Conservation (phyloP, 2,113 vertebrate species). For the Paramisgurnus dabryanus region DNA sequence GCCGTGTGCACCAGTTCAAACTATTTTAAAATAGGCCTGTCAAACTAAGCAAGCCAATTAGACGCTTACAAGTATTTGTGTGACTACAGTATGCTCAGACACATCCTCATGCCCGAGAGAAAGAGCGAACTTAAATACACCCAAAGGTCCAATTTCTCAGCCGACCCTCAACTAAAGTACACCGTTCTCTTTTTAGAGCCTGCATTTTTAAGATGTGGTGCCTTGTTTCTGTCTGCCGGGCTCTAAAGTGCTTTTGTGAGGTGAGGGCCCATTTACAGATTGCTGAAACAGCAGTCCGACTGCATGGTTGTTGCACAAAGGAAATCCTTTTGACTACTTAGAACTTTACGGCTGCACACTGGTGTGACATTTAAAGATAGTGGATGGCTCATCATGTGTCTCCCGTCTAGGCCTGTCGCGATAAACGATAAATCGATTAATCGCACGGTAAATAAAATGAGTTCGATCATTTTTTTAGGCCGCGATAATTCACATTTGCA, state of each 20-base stretch:
- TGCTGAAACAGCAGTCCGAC: constrained; percentile 74
- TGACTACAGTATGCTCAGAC: neutral
- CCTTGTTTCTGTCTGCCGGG: constrained; percentile 43
- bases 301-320: constrained; percentile 49
- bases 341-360: constrained; percentile 52
- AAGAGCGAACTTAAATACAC: constrained; percentile 38
- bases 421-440: too few relatives aligned
- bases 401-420: too few relatives aligned
- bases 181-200: constrained; percentile 44
- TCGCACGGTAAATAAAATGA: too few relatives aligned
- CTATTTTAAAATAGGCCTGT: constrained; percentile 26
- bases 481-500: too few relatives aligned
- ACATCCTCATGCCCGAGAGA: constrained; percentile 17
- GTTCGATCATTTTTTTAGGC: too few relatives aligned
- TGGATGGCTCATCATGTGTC: constrained; percentile 58
- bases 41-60: constrained; percentile 3
- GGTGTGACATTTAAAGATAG: constrained; percentile 64
- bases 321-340: constrained; percentile 70
- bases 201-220: constrained; percentile 31
- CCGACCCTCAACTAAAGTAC: constrained; percentile 34
- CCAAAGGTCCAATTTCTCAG: constrained; percentile 43
- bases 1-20: neutral
- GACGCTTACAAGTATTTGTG: constrained; percentile 7
- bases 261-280: constrained; percentile 68
- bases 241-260: constrained; percentile 74